A percentile compares a stretch with the other conserved stretches of the same genome.
phyloP scores from a whole-genome alignment of 2,888 invertebrate species.

The Agonopterix subpropinquella region DNA sequence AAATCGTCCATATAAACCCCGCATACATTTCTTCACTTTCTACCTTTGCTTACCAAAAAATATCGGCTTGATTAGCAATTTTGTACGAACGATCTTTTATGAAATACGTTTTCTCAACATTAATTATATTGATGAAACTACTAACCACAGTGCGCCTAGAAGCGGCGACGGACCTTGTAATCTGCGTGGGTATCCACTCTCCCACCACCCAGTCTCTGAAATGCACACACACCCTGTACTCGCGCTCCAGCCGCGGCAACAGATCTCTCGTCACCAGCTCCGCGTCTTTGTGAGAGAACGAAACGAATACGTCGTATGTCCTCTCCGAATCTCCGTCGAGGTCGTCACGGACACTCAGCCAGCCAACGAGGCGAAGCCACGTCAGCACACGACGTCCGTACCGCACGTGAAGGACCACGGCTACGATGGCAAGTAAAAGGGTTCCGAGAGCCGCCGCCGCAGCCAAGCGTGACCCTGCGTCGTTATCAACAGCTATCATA shows the following conservation, averaged over 20 bases:
- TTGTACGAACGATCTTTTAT: background rate
- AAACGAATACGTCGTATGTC: constrained; percentile 87
- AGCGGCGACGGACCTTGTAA: constrained; percentile 76
- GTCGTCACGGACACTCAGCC: constrained; percentile 9
- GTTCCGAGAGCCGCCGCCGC: too few relatives aligned
- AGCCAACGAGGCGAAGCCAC: constrained; percentile 8
- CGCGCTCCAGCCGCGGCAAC: constrained; percentile 49
- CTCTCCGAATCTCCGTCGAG: constrained; percentile 21
- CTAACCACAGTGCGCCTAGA: too few relatives aligned
- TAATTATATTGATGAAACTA: too few relatives aligned
- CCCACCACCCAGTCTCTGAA: constrained; percentile 85
- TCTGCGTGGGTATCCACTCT: constrained; percentile 82
- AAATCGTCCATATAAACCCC: too few relatives aligned
- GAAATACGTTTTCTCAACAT: constrained; percentile 73
- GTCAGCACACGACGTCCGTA: constrained; percentile 18
- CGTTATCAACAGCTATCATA: too few relatives aligned
- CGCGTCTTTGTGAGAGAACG: constrained; percentile 86
- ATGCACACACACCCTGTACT: constrained; percentile 79
- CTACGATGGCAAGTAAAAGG: too few relatives aligned
- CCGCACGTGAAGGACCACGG: constrained; percentile 2
- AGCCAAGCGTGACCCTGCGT: too few relatives aligned
- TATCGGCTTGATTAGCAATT: too few relatives aligned
- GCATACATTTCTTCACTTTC: too few relatives aligned
- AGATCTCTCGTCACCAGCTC: constrained; percentile 80
- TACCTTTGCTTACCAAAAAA: too few relatives aligned